phyloP scores from a whole-genome alignment of 2,113 vertebrate genomes.

The Crypturellus undulatus region DNA sequence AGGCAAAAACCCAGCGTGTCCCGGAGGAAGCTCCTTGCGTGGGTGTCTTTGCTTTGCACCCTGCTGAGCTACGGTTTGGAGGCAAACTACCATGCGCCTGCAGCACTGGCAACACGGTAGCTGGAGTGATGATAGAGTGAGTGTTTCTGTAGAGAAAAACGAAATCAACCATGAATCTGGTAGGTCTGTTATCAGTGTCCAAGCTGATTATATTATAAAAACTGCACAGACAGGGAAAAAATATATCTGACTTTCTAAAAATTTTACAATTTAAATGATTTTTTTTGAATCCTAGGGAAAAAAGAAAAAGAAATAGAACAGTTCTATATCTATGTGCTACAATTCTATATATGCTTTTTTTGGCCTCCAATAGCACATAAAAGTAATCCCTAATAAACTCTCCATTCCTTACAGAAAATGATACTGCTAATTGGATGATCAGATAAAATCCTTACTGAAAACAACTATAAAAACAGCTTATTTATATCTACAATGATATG shows the following conservation, averaged over 20 bases:
- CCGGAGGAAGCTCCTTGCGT: neutral
- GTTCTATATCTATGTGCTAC: neutral
- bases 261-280: neutral
- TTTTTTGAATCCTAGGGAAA: neutral
- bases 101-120: neutral
- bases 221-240: neutral
- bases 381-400: neutral
- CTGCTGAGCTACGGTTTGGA: neutral
- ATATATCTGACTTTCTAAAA: neutral
- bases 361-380: neutral
- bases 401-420: neutral
- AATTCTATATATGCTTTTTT: neutral
- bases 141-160: neutral
- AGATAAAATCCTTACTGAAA: neutral
- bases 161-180: slow-evolving; percentile 38
- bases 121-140: neutral
- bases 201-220: neutral
- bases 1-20: neutral
- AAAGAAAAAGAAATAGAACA: neutral
- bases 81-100: neutral
- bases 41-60: neutral
- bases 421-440: neutral
- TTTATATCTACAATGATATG: slow-evolving; percentile 8
- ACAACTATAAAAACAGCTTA: neutral
- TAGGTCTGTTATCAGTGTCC: slow-evolving; percentile 10